Conservation (phyloP, 2,797 vertebrate species). For the Gymnocypris eckloni region DNA sequence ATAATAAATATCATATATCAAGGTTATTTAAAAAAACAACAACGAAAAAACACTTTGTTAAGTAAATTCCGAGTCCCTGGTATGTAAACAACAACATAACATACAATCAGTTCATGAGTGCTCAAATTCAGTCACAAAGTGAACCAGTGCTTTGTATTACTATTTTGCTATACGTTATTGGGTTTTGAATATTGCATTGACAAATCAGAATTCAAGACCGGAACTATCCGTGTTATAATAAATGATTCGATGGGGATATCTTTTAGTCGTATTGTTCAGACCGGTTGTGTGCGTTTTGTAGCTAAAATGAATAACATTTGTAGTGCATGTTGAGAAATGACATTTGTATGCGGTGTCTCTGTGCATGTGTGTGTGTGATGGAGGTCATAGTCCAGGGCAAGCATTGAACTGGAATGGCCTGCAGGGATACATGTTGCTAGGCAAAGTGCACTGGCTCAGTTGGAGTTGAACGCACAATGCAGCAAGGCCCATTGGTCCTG, state of each 20-base stretch:
- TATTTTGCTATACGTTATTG: background rate
- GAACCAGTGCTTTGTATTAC: background rate
- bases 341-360: slow-evolving; percentile 21
- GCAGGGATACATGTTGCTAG: slow-evolving; percentile 65
- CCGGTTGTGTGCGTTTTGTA: slow-evolving; percentile 11
- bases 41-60: too few relatives aligned
- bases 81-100: background rate
- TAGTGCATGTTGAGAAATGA: slow-evolving; percentile 23
- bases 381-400: slow-evolving; percentile 59
- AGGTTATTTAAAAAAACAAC: background rate
- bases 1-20: background rate
- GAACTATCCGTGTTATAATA: slow-evolving; percentile 20
- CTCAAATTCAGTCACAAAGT: background rate
- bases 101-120: background rate
- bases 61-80: background rate
- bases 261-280: slow-evolving; percentile 10
- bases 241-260: background rate
- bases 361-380: slow-evolving; percentile 47
- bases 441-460: slow-evolving; percentile 66
- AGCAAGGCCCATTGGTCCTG: slow-evolving; percentile 65
- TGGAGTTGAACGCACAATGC: slow-evolving; percentile 65
- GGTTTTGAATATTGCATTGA: background rate
- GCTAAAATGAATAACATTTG: slow-evolving; percentile 12
- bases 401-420: slow-evolving; percentile 66
- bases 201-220: background rate